Percentiles rank a stretch among this genome's conserved stretches.
These are phyloP conservation scores for Plebejus anna DNA, from an alignment of 2,888 invertebrate species.

Conservation along the genomic window DNA sequence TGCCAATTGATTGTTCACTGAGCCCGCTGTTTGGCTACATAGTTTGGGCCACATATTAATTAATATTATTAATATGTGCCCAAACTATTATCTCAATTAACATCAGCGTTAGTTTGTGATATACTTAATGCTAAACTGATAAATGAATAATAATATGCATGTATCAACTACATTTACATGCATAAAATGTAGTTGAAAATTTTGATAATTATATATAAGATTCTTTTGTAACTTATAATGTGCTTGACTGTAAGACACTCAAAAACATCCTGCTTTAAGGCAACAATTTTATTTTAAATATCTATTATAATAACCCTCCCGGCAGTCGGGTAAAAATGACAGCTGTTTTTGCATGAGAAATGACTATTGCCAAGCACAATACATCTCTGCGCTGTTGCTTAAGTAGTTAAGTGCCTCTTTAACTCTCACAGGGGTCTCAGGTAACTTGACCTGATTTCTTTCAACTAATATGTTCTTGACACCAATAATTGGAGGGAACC, in stretches of 20 bases:
- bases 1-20: slow-evolving; percentile 32
- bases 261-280: too few relatives aligned
- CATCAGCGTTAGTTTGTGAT: neutral
- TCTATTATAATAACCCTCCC: too few relatives aligned
- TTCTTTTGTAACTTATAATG: too few relatives aligned
- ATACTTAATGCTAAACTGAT: neutral
- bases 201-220: too few relatives aligned
- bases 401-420: neutral
- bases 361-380: too few relatives aligned
- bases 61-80: neutral
- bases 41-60: slow-evolving; percentile 6
- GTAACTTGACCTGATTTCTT: neutral
- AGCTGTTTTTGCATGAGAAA: too few relatives aligned
- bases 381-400: neutral
- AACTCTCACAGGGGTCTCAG: neutral
- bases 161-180: too few relatives aligned
- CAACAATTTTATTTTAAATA: too few relatives aligned
- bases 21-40: slow-evolving; percentile 22
- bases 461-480: neutral
- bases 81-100: neutral
- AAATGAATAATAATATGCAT: neutral
- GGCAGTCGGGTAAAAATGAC: too few relatives aligned
- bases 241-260: too few relatives aligned
- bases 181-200: too few relatives aligned
- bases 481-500: neutral